Evolutionary conservation across 2,113 vertebrate species (phyloP).

Genomic region (Lagenorhynchus albirostris): DNA sequence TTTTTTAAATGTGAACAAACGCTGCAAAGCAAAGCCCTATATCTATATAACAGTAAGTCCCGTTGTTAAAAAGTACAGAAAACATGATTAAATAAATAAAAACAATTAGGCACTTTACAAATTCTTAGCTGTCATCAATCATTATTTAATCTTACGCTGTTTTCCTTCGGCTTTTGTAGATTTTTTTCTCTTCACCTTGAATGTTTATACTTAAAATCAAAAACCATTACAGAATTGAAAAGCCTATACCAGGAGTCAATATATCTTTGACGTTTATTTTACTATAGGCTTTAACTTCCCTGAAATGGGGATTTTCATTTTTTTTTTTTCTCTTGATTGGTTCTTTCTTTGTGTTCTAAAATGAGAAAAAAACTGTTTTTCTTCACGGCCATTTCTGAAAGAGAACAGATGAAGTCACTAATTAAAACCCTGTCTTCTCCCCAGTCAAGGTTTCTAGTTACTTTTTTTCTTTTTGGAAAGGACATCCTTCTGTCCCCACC

Average conservation of each 20-base stretch:
- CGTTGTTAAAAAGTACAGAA: neutral
- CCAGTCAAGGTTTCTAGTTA: neutral
- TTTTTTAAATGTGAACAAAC: neutral
- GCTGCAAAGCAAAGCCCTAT: neutral
- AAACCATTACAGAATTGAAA: neutral
- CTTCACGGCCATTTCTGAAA: neutral
- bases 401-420: neutral
- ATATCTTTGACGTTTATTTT: neutral
- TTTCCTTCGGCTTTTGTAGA: neutral
- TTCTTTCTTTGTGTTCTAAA: neutral
- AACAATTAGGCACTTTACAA: neutral
- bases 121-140: neutral
- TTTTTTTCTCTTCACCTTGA: neutral
- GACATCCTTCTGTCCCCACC: neutral
- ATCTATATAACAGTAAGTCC: neutral
- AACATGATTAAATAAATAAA: neutral
- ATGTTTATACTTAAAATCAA: conserved; percentile 7
- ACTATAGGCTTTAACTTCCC: neutral
- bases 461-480: neutral
- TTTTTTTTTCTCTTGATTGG: neutral
- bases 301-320: neutral
- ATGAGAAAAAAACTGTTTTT: neutral
- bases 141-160: neutral
- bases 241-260: neutral
- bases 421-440: neutral